A percentile compares a stretch with the other conserved stretches of the same genome.
These are phyloP conservation scores for Scophthalmus maximus DNA, from an alignment of 2,113 vertebrate species.

Conservation along the genomic window DNA sequence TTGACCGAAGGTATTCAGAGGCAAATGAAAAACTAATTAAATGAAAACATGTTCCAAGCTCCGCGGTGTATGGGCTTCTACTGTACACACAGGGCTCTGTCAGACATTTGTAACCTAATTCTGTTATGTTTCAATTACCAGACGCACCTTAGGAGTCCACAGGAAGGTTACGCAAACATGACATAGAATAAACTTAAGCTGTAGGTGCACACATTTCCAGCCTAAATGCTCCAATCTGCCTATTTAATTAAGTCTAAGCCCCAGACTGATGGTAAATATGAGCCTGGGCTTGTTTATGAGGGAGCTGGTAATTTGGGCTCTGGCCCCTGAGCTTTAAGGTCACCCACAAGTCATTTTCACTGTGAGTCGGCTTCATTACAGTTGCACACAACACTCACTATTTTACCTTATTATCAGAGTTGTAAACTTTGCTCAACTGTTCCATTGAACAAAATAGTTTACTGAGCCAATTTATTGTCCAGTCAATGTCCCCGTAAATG, in stretches of 20 bases:
- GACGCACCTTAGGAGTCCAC: conserved; percentile 80
- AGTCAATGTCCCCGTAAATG: neutral
- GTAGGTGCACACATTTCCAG: conserved; percentile 62
- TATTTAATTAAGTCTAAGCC: conserved; percentile 77
- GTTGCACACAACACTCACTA: conserved; percentile 28
- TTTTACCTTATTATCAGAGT: conserved; percentile 43
- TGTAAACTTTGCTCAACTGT: conserved; percentile 38
- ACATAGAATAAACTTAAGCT: conserved; percentile 62
- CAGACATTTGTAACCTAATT: conserved; percentile 83
- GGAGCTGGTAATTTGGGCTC: conserved; percentile 51
- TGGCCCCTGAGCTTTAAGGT: conserved; percentile 60
- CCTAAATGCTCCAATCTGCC: conserved; percentile 67
- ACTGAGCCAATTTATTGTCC: neutral
- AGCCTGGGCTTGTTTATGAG: conserved; percentile 59
- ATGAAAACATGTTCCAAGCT: conserved; percentile 83
- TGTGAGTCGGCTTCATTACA: conserved; percentile 35
- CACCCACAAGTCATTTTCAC: conserved; percentile 57
- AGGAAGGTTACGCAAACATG: conserved; percentile 85
- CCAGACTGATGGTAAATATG: conserved; percentile 66
- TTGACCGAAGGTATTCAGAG: conserved; percentile 71
- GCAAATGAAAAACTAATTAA: conserved; percentile 85
- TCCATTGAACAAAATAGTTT: neutral
- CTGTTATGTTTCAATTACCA: conserved; percentile 85
- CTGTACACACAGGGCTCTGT: conserved; percentile 80
- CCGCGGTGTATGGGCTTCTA: conserved; percentile 71